Evolutionary conservation across 2,113 vertebrate genomes (phyloP), one percentile per base, ranked within the genome.

Genomic region (Neodon shergylaensis): DNA sequence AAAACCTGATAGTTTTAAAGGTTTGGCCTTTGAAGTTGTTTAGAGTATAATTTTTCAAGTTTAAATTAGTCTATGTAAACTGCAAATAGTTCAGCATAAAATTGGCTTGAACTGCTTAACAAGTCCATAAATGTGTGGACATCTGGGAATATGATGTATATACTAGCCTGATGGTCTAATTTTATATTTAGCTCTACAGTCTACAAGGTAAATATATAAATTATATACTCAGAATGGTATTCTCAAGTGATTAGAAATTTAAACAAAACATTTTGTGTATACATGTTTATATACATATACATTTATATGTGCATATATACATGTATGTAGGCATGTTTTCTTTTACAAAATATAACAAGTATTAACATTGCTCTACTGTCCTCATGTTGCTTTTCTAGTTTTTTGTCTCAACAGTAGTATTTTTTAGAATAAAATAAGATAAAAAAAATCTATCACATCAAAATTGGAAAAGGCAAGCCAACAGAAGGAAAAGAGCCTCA

Each of bases 61-160:
- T 95, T 54, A 96, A 95, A 13, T 88, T 97, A 96, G 92, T 79
- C 88, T 39, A 65, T 91, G 92, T 79, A 95, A 95, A 96, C 58
- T 88, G 96, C 84, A 90, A 95, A 96, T 87, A 88, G 21, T 94
- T 91, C 24, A 74, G 52, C 47, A 49, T 68, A 97, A 95, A 85
- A 82, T 16, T 85, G 22, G 9, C 88, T 93, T 97, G 95, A 94
- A 96, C 68, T 97, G 78, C 74, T 88, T 96, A 98, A 92, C 95
- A 96, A 92, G 82, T 95, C 94, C 95, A 97, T 96, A 96, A 97
- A 95, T 94, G 79, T 96, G 81, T 90, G 42, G 88, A 88, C 70
- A 95, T 94, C 88, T 95, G 78, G 92, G 87, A 91, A 96, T 88
- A 52, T 96, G 70, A 68, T 36, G 3, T 19, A 7, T 95, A 81